Evolutionary conservation across 2,797 vertebrate species (phyloP).

Genomic region (Antennarius maculatus): DNA sequence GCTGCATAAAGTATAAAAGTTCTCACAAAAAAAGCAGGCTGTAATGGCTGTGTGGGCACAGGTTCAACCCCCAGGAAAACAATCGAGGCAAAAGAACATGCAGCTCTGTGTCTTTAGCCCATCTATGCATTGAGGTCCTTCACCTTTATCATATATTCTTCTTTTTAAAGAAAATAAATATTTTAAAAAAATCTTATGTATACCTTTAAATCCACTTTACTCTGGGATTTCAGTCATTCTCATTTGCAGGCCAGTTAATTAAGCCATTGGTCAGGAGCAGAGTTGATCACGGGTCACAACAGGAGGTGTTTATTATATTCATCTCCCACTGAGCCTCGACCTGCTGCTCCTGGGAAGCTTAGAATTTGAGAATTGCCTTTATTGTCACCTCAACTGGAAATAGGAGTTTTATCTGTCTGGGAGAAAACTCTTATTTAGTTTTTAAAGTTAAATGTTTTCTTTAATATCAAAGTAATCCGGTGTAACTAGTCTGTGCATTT

Average conservation of each 20-base stretch:
- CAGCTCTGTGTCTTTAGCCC: conserved; percentile 14
- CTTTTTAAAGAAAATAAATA: background rate
- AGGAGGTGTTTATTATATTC: conserved; percentile 42
- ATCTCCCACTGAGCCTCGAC: conserved; percentile 25
- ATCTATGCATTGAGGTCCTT: background rate
- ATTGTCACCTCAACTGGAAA: background rate
- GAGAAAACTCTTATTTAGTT: no score
- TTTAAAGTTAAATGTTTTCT: no score
- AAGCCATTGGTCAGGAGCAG: conserved; percentile 46
- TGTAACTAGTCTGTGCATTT: no score
- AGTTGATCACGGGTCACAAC: conserved; percentile 55
- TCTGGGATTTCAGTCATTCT: conserved; percentile 40
- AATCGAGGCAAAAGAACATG: background rate
- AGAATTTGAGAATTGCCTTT: background rate
- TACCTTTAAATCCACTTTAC: conserved; percentile 9
- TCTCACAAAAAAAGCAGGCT: conserved; percentile 13
- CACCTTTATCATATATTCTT: background rate
- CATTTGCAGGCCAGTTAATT: conserved; percentile 70
- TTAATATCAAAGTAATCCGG: no score
- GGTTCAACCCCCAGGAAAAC: conserved; percentile 17
- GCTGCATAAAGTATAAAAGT: conserved; percentile 36
- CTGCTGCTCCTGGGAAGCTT: background rate
- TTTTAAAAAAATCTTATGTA: conserved; percentile 16
- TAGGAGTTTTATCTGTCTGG: no score
- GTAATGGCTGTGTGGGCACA: conserved; percentile 36